Evolutionary conservation across 2,797 vertebrate genomes (phyloP), one percentile per base, ranked within the genome.

Genomic region (Muscicapa striata): DNA sequence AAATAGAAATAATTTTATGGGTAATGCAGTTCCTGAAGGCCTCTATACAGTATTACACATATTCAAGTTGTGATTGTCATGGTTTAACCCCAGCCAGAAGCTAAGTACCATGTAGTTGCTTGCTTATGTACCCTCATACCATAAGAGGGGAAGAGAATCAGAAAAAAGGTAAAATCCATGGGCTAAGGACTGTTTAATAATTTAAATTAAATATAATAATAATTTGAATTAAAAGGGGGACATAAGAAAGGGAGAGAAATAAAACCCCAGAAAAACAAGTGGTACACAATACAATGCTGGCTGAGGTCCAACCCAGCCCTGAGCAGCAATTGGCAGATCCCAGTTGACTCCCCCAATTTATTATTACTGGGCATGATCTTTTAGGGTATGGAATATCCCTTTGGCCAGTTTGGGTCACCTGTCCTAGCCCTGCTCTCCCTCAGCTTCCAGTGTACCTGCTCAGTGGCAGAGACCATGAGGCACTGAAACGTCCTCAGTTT

Each of bases 1-100:
- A 93, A 93, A 90, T 86, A 87, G 94, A 89, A 92, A 62, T 88
- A 0, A 74, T 93, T 84, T 82, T 87, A 52, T 62, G 93, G 66
- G 34, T 61, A 86, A 69, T 76, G 63, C 61, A 93, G 85, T 93
- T 95, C 61, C 69, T 82, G 63, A 86, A 91, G 94, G 86, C 81
- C 57, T 66, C 34, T 88, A 29, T 93, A 73, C 76, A 86, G 6
- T 86, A 61, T 93, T 88, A 80, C 63, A 94, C 41, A 46, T 88
- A 46, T 74, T 57, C 49, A 84, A 43, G 64, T 82, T 83, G 34
- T 73, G 46, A 45, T 45, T 59, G 29, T 49, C 4, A 5, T 27
- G 43, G 22, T 55, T 83, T 78, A 67, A 67, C 48, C 36, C 36
- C 54, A 73, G 48, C 24, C 61, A 77, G 66, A 38, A 91, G 20